Conservation (phyloP, 2,113 vertebrate species). For the human region DNA sequence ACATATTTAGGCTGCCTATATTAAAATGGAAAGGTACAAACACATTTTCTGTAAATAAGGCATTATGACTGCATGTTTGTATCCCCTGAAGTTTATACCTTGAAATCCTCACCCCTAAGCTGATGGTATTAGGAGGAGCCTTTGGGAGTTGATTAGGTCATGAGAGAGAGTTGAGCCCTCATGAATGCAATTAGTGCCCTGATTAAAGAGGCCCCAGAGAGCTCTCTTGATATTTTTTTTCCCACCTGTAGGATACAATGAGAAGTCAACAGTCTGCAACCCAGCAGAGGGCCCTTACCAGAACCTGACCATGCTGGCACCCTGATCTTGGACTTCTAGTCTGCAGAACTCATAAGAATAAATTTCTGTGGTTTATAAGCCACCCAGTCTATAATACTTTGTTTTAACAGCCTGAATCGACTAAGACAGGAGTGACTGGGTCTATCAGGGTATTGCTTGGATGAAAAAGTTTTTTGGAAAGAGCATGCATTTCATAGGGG, state of each 20-base stretch:
- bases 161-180: too few species aligned
- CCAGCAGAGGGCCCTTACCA: neutral
- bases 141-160: neutral
- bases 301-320: neutral
- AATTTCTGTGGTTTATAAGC: neutral
- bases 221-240: neutral
- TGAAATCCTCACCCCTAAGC: neutral
- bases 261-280: neutral
- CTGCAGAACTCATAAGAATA: neutral
- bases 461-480: neutral
- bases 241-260: neutral
- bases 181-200: neutral
- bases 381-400: neutral
- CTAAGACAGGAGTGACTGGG: neutral
- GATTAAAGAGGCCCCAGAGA: neutral
- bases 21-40: neutral
- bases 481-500: neutral
- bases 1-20: neutral
- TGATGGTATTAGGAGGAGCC: neutral
- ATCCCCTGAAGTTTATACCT: neutral
- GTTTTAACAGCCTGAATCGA: too few species aligned
- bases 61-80: neutral
- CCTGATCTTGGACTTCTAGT: neutral
- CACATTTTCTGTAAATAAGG: neutral
- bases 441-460: neutral